Conservation (phyloP, 2,113 vertebrate species). For the Leptosomus discolor region DNA sequence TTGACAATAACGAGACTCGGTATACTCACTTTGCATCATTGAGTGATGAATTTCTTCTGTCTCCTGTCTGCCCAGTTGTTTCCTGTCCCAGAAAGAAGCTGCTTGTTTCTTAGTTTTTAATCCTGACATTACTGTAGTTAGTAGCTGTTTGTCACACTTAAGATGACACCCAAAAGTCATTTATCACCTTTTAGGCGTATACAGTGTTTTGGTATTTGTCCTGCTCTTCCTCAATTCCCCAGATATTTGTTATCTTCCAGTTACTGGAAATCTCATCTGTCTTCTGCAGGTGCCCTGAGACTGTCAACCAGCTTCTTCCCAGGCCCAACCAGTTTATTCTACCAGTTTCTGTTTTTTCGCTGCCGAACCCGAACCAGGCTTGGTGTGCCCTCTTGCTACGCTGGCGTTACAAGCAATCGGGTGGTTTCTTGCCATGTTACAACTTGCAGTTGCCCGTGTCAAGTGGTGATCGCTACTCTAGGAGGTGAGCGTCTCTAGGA, state of each 20-base stretch:
- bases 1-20: neutral
- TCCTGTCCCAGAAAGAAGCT: neutral
- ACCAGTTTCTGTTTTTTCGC: neutral
- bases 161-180: neutral
- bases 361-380: neutral
- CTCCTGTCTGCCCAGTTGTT: neutral
- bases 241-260: neutral
- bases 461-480: neutral
- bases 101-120: neutral
- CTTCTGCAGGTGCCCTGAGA: neutral
- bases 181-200: neutral
- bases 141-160: neutral
- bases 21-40: neutral
- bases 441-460: neutral
- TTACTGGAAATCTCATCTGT: neutral
- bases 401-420: neutral
- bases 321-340: neutral
- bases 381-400: accelerated
- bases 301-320: neutral
- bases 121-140: neutral
- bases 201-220: neutral
- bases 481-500: neutral
- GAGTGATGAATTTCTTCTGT: neutral
- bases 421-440: neutral
- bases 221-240: neutral